Base-by-base conservation (phyloP, 2,888 invertebrate genomes). In the Aradus depressus region DNA sequence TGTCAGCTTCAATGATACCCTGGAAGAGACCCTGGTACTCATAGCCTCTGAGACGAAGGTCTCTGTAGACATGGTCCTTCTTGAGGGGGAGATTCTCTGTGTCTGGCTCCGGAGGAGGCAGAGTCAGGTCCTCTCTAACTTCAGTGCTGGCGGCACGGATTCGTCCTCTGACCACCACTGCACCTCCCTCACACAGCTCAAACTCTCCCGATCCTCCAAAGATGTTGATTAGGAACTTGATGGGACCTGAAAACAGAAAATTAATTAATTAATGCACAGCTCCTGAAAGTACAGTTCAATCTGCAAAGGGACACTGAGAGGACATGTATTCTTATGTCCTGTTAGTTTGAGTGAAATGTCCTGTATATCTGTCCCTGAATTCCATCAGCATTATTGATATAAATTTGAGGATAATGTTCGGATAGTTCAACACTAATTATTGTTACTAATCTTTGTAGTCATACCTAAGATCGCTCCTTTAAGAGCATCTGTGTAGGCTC, bases 151-250 rank as follows among this genome's bases (percentile, higher is more conserved):
- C 76, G 1, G 77, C 70, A 4, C 74, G 76, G 3, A 57, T 57
- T 23, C 42, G 47, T 10, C 95, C 95, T 35, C 82, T 81, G 2
- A 89, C 91, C 2, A 81, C 84, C 12, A 89, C 77, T 34, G 81
- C 77, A 28, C 86, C 90, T 52, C 84, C 81, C 71, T 95, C 93
- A 19, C 51, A 52, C 52, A 96, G 81, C 67, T 92, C 91, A 72
- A 95, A 96, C 58, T 84, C 81, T 22, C 90, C 84, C 31, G 79
- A 78, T 42, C 84, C 85, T 62, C 84, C 84, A 61, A 90, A 83
- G 60, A 91, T 79, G 66, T 83, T 87, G 39, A 92, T 73, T 22
- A 85, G 73, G 66, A 92, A 89, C 62, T 84, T 84, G 37, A 88
- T 80, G 1, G 79, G 66, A 55, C 67, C 65, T 64, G 53, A 10